Conservation (phyloP, 1,140 invertebrate species). For the Drosophila triauraria region DNA sequence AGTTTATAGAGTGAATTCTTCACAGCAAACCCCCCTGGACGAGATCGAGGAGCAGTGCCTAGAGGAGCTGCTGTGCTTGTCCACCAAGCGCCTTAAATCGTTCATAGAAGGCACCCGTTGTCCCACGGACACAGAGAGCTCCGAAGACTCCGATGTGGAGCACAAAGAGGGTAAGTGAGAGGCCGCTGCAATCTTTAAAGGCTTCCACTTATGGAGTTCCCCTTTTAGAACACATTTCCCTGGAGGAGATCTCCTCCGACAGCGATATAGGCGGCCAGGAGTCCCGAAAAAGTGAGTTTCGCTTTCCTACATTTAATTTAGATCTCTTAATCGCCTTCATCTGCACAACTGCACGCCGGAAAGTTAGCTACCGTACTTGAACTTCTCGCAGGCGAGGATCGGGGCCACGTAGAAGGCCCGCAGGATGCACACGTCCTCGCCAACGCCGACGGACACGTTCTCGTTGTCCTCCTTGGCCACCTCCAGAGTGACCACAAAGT, state of each 20-base stretch:
- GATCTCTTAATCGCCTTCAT: conserved; percentile 13
- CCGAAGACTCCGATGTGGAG: conserved; percentile 85
- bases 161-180: conserved; percentile 61
- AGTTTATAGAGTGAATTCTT: not conserved
- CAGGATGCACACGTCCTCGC: conserved; percentile 73
- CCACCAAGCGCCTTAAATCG: conserved; percentile 86
- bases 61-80: conserved; percentile 88
- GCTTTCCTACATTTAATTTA: conserved; percentile 59
- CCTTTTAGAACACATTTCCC: conserved; percentile 86
- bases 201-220: not conserved
- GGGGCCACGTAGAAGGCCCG: conserved; percentile 75
- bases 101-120: conserved; percentile 86
- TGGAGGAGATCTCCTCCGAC: conserved; percentile 88
- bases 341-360: conserved; percentile 53
- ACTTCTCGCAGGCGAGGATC: conserved; percentile 66
- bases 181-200: no score
- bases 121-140: conserved; percentile 86
- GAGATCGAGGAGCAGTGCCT: conserved; percentile 88
- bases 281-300: conserved; percentile 52
- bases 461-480: conserved; percentile 73
- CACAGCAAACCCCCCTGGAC: conserved; percentile 86
- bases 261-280: conserved; percentile 77
- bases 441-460: conserved; percentile 60
- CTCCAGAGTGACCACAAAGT: conserved; percentile 76
- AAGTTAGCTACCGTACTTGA: conserved; percentile 66